A percentile compares a stretch with the other conserved stretches of the same genome.
These are phyloP conservation scores for Hemicordylus capensis DNA, from an alignment of 2,113 vertebrate species.

Conservation along the genomic window DNA sequence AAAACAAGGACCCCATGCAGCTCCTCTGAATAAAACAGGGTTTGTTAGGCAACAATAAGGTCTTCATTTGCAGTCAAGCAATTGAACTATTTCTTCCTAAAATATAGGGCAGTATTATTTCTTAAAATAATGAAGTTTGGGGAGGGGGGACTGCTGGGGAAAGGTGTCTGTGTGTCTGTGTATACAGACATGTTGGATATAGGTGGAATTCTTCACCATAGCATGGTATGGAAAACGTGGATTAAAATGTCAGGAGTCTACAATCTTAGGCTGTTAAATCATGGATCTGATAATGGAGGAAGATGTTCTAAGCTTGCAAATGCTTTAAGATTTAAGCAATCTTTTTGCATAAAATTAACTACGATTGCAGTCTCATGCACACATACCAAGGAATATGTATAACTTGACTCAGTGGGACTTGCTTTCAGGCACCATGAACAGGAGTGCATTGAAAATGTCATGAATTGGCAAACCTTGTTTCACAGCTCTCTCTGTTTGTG, in stretches of 20 bases:
- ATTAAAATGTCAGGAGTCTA: not conserved
- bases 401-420: not conserved
- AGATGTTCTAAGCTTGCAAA: not conserved
- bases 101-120: not conserved
- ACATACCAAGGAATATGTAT: too few species aligned
- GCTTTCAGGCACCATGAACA: too few species aligned
- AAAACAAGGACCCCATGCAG: not conserved
- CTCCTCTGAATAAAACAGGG: not conserved
- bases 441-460: too few species aligned
- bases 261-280: not conserved
- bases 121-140: not conserved
- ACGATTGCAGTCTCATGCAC: not conserved
- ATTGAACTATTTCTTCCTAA: not conserved
- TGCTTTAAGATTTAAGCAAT: too few species aligned
- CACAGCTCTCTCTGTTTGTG: too few species aligned
- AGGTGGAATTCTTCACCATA: not conserved
- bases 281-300: not conserved
- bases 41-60: not conserved
- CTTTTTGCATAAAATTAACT: not conserved
- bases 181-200: not conserved
- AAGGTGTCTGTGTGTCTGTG: not conserved
- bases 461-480: too few species aligned
- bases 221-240: not conserved
- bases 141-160: constrained; percentile 1
- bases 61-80: not conserved